Evolutionary conservation across 2,113 vertebrate genomes (phyloP), one percentile per base, ranked within the genome.

Genomic region (Otus sunia): DNA sequence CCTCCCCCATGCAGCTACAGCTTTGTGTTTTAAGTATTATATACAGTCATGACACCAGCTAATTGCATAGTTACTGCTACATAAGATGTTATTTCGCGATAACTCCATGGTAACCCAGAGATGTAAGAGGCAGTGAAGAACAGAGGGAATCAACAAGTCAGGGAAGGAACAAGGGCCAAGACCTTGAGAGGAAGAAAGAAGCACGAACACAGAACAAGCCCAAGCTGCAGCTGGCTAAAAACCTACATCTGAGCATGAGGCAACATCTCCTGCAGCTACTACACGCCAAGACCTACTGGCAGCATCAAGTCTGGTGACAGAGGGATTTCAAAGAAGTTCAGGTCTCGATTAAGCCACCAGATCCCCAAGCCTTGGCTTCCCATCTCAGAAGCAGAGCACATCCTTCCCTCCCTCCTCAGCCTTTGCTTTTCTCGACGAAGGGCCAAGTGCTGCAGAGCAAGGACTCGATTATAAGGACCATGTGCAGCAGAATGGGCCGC

Each of bases 21-120:
- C 95, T 96, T 97, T 95, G 95, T 97, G 92, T 96, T 93, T 96
- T 96, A 97, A 97, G 96, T 95, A 97, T 97, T 97, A 97, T 96
- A 96, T 97, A 77, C 96, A 97, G 96, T 96, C 92, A 95, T 92
- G 89, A 95, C 96, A 96, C 94, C 82, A 76, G 55, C 95, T 90
- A 97, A 96, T 94, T 94, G 94, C 85, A 93, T 91, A 88, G 96
- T 94, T 93, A 97, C 91, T 85, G 80, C 93, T 97, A 92, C 92
- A 94, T 92, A 96, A 96, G 96, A 83, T 96, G 96, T 96, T 97
- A 97, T 97, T 97, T 97, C 78, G 68, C 76, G 71, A 96, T 94
- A 97, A 97, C 95, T 97, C 94, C 97, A 97, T 97, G 97, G 97
- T 96, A 98, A 97, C 97, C 93, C 90, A 88, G 95, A 95, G 96